phyloP scores from a whole-genome alignment of 2,113 vertebrate species.

The Axis porcinus region DNA sequence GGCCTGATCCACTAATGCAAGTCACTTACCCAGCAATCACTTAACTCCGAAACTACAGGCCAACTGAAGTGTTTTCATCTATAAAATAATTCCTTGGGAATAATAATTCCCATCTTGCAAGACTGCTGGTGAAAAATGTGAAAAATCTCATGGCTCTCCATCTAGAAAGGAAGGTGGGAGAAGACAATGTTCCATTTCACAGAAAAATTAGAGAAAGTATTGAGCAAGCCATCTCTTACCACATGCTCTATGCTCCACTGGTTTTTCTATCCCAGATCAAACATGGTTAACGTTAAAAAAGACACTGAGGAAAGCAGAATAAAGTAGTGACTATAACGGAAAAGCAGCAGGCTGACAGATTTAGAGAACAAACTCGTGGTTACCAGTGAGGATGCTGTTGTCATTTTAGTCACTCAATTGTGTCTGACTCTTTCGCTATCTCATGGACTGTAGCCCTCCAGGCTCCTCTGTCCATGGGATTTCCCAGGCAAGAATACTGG shows the following conservation, averaged over 20 bases:
- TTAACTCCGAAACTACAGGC: slow-evolving; percentile 43
- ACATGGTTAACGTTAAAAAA: not conserved
- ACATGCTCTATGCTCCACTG: not conserved
- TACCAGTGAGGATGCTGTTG: not conserved
- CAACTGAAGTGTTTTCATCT: slow-evolving; percentile 26
- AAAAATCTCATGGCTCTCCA: not conserved
- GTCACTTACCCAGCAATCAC: slow-evolving; percentile 54
- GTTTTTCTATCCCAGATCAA: not conserved
- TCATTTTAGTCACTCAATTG: not conserved
- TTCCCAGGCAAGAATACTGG: not conserved
- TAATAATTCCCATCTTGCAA: not conserved
- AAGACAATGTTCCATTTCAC: not conserved
- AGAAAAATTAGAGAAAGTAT: not conserved
- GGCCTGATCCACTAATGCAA: slow-evolving; percentile 9
- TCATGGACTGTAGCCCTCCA: not conserved
- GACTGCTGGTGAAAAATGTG: not conserved
- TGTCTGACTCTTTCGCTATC: not conserved
- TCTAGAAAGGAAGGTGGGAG: not conserved
- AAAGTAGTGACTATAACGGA: not conserved
- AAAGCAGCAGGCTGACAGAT: not conserved
- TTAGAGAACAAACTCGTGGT: not conserved
- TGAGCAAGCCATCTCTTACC: not conserved
- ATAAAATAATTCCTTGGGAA: slow-evolving; percentile 42
- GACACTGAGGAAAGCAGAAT: not conserved
- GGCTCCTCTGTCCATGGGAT: not conserved